Conservation (phyloP, 1,140 invertebrate species). For the Panagrolaimus sp. region DNA sequence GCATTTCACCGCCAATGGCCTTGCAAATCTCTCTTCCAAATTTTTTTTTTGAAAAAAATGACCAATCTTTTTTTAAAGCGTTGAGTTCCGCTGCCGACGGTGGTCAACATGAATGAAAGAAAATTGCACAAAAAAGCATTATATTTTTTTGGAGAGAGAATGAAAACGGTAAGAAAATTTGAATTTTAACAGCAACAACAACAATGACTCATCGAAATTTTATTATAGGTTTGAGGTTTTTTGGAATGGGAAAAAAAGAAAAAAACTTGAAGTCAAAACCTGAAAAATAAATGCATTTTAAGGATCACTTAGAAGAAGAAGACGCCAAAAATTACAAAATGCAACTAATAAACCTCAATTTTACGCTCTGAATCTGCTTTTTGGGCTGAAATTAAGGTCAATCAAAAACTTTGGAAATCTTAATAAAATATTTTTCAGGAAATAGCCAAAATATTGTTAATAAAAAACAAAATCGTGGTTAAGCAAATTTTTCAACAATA, state of each 20-base stretch:
- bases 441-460: not conserved
- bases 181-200: constrained; percentile 12
- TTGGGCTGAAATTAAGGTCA: no score
- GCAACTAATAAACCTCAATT: no score
- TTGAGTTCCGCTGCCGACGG: not conserved
- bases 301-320: no score
- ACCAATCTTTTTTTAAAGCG: not conserved
- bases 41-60: not conserved
- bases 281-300: no score
- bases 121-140: constrained; percentile 3
- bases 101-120: not conserved
- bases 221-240: not conserved
- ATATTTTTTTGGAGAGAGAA: not conserved
- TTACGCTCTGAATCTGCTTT: no score
- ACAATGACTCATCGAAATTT: not conserved
- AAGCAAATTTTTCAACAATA: not conserved
- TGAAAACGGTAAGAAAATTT: not conserved
- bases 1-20: constrained; percentile 16
- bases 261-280: no score
- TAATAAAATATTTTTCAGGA: not conserved
- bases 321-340: no score
- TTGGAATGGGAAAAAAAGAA: no score
- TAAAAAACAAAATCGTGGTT: constrained; percentile 9
- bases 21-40: not conserved
- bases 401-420: not conserved